Conservation (phyloP, 2,113 vertebrate genomes). For the Hoplias malabaricus region DNA sequence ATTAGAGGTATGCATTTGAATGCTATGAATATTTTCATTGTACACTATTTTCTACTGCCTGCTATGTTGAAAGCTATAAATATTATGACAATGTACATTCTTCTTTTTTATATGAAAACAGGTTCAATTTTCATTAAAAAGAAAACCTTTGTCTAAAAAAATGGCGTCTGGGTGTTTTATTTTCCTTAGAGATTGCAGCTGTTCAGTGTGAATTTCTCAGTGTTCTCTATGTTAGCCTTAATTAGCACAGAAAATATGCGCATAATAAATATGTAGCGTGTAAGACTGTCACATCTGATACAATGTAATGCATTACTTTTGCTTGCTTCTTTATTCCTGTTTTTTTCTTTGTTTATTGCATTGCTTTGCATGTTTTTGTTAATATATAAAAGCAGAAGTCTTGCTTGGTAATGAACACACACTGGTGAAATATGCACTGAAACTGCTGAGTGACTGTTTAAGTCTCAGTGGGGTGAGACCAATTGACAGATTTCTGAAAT, state of each 20-base stretch:
- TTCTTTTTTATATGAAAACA: slow-evolving; percentile 56
- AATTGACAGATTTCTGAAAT: too few species aligned
- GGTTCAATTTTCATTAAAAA: slow-evolving; percentile 58
- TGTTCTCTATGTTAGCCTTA: not conserved
- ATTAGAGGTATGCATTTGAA: slow-evolving; percentile 67
- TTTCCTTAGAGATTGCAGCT: too few species aligned
- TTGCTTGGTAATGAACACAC: not conserved
- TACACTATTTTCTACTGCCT: slow-evolving; percentile 71
- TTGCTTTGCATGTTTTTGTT: not conserved
- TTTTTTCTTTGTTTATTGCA: not conserved
- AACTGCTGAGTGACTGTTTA: not conserved
- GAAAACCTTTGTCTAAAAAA: slow-evolving; percentile 65
- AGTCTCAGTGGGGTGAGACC: too few species aligned
- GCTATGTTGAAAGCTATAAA: slow-evolving; percentile 68
- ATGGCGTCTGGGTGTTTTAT: slow-evolving; percentile 34
- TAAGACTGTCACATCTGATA: not conserved
- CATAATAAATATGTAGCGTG: not conserved
- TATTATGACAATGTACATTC: slow-evolving; percentile 68
- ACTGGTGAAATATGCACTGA: not conserved
- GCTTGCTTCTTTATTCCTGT: not conserved
- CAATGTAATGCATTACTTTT: not conserved
- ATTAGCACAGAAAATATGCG: not conserved
- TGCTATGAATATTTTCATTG: slow-evolving; percentile 69
- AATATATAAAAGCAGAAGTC: not conserved
- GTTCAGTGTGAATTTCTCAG: too few species aligned